phyloP scores from a whole-genome alignment of 1,140 invertebrate genomes.

The Zaprionus ghesquierei region DNA sequence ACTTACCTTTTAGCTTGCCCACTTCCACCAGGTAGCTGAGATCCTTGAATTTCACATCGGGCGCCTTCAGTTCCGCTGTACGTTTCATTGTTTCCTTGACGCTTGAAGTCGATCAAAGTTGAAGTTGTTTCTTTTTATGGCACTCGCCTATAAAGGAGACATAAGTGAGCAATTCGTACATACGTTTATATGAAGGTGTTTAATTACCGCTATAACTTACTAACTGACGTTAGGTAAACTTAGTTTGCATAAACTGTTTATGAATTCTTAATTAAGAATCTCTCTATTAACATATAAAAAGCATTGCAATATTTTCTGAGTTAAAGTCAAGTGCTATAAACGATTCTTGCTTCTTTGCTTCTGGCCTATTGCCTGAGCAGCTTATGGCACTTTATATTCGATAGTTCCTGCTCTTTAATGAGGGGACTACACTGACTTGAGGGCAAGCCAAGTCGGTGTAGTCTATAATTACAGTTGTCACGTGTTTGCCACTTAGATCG shows the following conservation, averaged over 20 bases:
- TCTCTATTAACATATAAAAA: background rate
- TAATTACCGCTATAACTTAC: background rate
- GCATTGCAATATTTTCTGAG: background rate
- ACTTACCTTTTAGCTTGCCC: slow-evolving; percentile 42
- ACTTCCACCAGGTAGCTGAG: slow-evolving; percentile 24
- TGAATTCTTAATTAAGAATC: background rate
- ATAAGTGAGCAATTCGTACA: background rate
- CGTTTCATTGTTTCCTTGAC: slow-evolving; percentile 13
- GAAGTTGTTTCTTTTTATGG: background rate
- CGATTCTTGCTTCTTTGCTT: background rate
- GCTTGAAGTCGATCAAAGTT: background rate
- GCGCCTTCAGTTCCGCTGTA: background rate
- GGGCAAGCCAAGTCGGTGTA: background rate
- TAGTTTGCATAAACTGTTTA: background rate
- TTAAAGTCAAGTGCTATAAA: background rate
- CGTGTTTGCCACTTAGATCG: background rate
- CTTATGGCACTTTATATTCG: background rate
- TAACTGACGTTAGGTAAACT: background rate
- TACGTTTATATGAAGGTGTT: background rate
- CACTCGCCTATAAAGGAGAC: slow-evolving; percentile 11
- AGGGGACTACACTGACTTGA: background rate
- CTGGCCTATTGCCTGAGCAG: background rate
- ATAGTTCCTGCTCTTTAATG: background rate
- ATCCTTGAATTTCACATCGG: slow-evolving; percentile 36
- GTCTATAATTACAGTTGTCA: background rate